A percentile compares a stretch with the other conserved stretches of the same genome.
Evolutionary conservation across 2,888 invertebrate species (phyloP).

Genomic region (Drosophila aldrichi): DNA sequence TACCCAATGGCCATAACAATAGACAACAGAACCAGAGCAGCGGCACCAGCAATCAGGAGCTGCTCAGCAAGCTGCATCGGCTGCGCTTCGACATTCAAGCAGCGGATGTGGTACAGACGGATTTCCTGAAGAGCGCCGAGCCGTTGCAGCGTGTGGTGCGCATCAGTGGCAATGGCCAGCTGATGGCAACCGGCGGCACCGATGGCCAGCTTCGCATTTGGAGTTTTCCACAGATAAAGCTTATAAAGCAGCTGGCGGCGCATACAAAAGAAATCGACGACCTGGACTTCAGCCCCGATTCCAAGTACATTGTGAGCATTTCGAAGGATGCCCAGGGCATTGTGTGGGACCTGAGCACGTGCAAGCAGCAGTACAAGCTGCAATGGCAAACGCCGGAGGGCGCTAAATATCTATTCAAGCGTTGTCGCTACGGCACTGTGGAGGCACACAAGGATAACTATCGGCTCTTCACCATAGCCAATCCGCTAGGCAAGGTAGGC

Average conservation of each 20-base stretch:
- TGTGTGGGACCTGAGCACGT: constrained; percentile 90
- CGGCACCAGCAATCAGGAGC: constrained; percentile 29
- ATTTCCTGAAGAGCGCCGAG: constrained; percentile 90
- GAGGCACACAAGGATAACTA: constrained; percentile 89
- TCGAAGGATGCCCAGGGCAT: constrained; percentile 94
- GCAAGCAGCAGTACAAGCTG: constrained; percentile 89
- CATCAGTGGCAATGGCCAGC: constrained; percentile 90
- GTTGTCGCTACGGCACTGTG: constrained; percentile 91
- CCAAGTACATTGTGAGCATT: constrained; percentile 91
- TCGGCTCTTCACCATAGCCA: constrained; percentile 92
- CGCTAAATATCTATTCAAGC: constrained; percentile 92
- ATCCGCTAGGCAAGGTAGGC: constrained; percentile 91
- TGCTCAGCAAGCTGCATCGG: constrained; percentile 86
- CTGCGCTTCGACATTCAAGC: constrained; percentile 92
- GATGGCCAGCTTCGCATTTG: constrained; percentile 95
- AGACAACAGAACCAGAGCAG: constrained; percentile 1
- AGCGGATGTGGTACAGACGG: constrained; percentile 93
- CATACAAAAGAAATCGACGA: constrained; percentile 97
- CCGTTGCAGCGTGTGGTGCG: constrained; percentile 95
- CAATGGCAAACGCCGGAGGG: constrained; percentile 91
- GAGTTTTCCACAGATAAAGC: constrained; percentile 93
- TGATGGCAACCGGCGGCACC: constrained; percentile 96
- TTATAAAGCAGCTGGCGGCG: constrained; percentile 89
- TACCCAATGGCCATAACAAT: constrained; percentile 80
- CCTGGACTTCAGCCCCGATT: constrained; percentile 94